Conservation (phyloP, 53 echinoderm and acorn worm species). For the Arbacia lixula region DNA sequence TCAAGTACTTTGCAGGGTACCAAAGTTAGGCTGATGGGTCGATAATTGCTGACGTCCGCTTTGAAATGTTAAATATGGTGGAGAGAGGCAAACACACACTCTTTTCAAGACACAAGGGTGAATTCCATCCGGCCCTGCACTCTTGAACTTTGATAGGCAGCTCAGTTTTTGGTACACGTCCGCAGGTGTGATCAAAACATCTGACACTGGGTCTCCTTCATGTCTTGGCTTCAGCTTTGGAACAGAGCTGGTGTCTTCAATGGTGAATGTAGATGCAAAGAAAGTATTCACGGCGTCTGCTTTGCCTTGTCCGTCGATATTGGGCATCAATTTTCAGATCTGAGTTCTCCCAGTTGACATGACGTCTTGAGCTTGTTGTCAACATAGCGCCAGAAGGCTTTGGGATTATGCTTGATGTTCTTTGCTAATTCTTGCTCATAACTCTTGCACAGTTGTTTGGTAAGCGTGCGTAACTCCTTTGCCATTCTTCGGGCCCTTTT, state of each 20-base stretch:
- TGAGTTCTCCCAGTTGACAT: neutral
- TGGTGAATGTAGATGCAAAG: neutral
- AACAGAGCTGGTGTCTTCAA: neutral
- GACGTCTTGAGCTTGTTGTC: constrained; percentile 17
- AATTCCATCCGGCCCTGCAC: constrained; percentile 11
- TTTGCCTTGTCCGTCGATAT: neutral
- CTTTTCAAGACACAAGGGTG: too few species aligned
- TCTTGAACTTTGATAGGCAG: neutral
- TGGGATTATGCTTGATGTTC: neutral
- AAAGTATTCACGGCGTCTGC: neutral
- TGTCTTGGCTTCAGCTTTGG: neutral
- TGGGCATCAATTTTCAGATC: neutral
- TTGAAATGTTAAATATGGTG: too few species aligned
- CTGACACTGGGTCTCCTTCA: neutral
- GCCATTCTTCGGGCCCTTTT: neutral
- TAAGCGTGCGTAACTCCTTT: neutral
- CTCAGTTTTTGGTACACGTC: neutral
- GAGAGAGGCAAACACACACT: too few species aligned
- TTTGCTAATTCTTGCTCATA: neutral
- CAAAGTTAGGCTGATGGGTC: too few species aligned
- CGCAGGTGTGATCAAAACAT: neutral
- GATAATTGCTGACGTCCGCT: too few species aligned
- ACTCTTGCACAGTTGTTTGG: neutral
- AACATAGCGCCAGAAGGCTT: constrained; percentile 4
- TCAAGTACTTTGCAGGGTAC: too few species aligned